phyloP scores from a whole-genome alignment of 2,797 vertebrate species.

The Sebastes dallii region DNA sequence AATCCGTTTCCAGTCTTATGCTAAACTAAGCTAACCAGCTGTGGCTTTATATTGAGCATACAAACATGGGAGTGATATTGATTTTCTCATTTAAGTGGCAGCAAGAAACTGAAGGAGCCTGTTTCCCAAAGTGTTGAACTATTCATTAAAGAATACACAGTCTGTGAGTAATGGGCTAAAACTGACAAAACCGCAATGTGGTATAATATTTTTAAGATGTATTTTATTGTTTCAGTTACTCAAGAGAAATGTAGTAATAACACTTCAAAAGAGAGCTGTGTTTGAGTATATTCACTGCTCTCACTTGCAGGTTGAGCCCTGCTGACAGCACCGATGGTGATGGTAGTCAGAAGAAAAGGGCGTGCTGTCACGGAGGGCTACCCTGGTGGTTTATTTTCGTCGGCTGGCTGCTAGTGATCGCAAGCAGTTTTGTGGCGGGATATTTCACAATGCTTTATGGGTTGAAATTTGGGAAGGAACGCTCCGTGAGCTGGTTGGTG shows the following conservation, averaged over 20 bases:
- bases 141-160: background rate
- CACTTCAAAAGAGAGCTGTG: background rate
- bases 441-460: slow-evolving; percentile 94
- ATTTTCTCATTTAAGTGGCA: background rate
- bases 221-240: background rate
- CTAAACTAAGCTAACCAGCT: background rate
- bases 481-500: slow-evolving; percentile 91
- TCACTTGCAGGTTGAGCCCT: slow-evolving; percentile 5
- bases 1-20: background rate
- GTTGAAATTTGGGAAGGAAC: slow-evolving; percentile 88
- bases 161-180: background rate
- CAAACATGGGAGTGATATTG: background rate
- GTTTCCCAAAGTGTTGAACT: background rate
- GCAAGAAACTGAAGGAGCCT: background rate
- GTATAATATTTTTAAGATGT: background rate
- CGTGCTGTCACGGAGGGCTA: slow-evolving; percentile 73
- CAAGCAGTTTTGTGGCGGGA: slow-evolving; percentile 83
- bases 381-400: slow-evolving; percentile 94
- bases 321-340: slow-evolving; percentile 11
- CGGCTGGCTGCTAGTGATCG: slow-evolving; percentile 88
- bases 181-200: background rate
- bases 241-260: background rate
- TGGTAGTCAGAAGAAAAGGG: slow-evolving; percentile 60
- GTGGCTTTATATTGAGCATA: background rate
- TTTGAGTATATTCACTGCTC: background rate